Evolutionary conservation across 2,797 vertebrate species (phyloP).

Genomic region (Oreochromis grahami): DNA sequence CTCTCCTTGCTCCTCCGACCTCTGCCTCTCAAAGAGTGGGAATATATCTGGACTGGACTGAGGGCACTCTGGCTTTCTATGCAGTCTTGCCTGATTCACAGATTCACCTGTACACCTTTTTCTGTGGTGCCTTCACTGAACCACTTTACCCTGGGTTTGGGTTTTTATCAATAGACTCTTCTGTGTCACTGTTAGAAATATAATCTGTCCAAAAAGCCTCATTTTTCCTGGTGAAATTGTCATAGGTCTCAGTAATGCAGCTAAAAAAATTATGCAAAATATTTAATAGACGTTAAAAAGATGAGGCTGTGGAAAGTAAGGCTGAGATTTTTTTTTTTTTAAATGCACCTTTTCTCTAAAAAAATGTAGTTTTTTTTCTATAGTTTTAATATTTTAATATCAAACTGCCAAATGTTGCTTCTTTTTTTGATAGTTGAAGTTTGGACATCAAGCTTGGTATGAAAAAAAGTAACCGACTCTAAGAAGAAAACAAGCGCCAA

Average conservation of each 20-base stretch:
- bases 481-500: background rate
- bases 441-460: background rate
- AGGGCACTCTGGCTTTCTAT: conserved; percentile 16
- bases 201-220: background rate
- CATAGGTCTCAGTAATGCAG: background rate
- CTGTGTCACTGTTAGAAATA: background rate
- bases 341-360: background rate
- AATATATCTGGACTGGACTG: conserved; percentile 21
- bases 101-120: conserved; percentile 18
- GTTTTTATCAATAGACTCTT: background rate
- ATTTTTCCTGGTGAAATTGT: background rate
- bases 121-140: conserved; percentile 1
- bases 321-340: background rate
- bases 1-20: background rate
- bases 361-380: background rate
- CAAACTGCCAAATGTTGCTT: background rate
- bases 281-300: background rate
- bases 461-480: background rate
- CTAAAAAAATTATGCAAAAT: too few relatives aligned
- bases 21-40: background rate
- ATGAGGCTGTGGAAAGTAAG: background rate
- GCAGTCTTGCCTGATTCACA: background rate
- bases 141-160: conserved; percentile 16
- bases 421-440: background rate
- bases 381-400: background rate